Percentiles rank a stretch among this genome's conserved stretches.
phyloP scores from a whole-genome alignment of 2,797 vertebrate species.

The Ambastaia sidthimunki region DNA sequence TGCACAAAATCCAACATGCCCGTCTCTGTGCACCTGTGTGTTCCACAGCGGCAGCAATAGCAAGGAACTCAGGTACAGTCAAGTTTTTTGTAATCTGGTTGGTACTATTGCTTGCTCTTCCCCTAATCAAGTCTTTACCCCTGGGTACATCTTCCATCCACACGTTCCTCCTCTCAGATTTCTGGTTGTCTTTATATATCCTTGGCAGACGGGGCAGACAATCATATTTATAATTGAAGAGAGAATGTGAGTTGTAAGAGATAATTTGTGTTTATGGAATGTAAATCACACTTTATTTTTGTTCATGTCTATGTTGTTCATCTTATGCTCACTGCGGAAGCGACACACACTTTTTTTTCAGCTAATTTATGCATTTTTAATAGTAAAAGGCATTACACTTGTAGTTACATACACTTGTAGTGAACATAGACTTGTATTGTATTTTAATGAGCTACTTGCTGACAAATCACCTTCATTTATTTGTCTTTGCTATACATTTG shows the following conservation, averaged over 20 bases:
- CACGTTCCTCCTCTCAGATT: background rate
- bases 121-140: background rate
- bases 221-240: background rate
- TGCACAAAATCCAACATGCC: conserved; percentile 74
- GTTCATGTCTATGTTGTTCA: background rate
- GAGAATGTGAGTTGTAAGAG: too few species aligned
- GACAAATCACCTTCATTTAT: background rate
- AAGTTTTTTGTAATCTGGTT: conserved; percentile 17
- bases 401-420: background rate
- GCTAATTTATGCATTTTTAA: background rate
- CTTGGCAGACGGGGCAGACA: background rate
- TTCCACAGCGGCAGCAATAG: conserved; percentile 77
- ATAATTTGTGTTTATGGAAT: too few species aligned
- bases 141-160: background rate
- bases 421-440: background rate
- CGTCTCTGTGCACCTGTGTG: conserved; percentile 83
- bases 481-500: background rate
- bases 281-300: background rate
- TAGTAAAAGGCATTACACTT: background rate
- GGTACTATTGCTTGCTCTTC: too few species aligned
- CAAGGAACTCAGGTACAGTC: conserved; percentile 80
- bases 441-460: background rate
- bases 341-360: background rate
- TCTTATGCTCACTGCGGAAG: background rate
- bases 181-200: background rate